Base-by-base conservation (phyloP, 2,113 vertebrate species). In the Nothoprocta pentlandii region DNA sequence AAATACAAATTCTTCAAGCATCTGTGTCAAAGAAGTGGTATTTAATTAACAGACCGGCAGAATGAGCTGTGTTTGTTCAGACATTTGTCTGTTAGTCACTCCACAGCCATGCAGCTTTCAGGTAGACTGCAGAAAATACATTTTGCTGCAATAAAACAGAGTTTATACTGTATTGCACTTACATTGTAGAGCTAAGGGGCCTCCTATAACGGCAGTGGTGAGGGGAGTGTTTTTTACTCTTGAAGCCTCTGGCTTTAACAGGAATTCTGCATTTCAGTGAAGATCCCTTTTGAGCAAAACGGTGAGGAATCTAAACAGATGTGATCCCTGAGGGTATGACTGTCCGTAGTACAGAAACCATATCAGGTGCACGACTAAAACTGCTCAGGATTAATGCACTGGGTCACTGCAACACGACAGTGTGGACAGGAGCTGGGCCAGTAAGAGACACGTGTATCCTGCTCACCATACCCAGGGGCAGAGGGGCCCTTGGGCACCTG, bases 31-130 rank as follows among this genome's bases (percentile, higher is more conserved):
- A 90, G 61, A 19, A 94, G 4, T 54, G 4, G 66, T 32, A 74
- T 95, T 94, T 95, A 92, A 90, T 90, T n/a, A 51, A 49, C 44
- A 80, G 32, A 11, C 23, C 70, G 46, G 87, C 25, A 85, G 85
- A 89, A 69, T 23, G 83, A 85, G 82, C 6, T 34, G 63, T 78
- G 42, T 15, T 39, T 64, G 14, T 78, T 78, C 79, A 61, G 26
- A 75, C 5, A 68, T 39, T 25, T 83, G 22, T 80, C 36, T 54
- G 6, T 36, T 28, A 68, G 34, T 59, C 0, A 2, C 32, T 49
- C 62, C 20, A 46, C 21, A 62, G 59, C 16, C 49, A 53, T 28
- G 54, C 32, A 80, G 49, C 32, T 71, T 71, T 70, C 69, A 86
- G 30, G 1, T 2, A 1, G 5, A 69, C 46, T 83, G 87, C 46